A percentile compares a stretch with the other conserved stretches of the same genome.
These are phyloP conservation scores for Mesembrinibis cayennensis DNA, from an alignment of 2,113 vertebrate genomes.

Conservation along the genomic window DNA sequence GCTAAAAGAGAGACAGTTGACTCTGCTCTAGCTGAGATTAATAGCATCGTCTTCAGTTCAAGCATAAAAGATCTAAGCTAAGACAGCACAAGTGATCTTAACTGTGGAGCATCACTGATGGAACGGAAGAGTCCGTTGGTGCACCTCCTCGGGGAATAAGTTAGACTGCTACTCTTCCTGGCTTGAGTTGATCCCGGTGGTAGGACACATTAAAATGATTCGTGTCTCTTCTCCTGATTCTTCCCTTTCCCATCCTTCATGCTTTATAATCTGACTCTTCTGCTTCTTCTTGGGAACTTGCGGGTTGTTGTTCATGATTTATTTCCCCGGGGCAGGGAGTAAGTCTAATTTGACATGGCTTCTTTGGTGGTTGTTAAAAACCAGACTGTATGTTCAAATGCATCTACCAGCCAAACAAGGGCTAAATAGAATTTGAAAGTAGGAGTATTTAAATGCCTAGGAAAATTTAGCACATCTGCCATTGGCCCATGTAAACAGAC, in stretches of 20 bases:
- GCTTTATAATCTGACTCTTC: neutral
- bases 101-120: too few relatives aligned
- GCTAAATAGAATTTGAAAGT: constrained; percentile 48
- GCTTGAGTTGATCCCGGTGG: neutral
- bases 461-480: constrained; percentile 27
- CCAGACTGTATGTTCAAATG: constrained; percentile 24
- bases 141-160: neutral
- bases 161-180: neutral
- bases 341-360: constrained; percentile 45
- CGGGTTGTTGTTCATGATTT: neutral
- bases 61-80: neutral
- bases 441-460: constrained; percentile 65
- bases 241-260: neutral
- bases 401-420: constrained; percentile 48
- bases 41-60: neutral
- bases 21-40: neutral
- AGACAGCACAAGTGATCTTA: neutral
- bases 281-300: neutral
- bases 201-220: neutral
- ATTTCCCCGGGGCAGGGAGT: rapidly evolving
- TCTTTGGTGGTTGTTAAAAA: constrained; percentile 38
- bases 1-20: neutral
- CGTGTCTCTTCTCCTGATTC: neutral
- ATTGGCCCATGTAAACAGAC: constrained; percentile 13
- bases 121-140: neutral